Conservation (phyloP, 2,113 vertebrate species). For the Struthidea cinerea region DNA sequence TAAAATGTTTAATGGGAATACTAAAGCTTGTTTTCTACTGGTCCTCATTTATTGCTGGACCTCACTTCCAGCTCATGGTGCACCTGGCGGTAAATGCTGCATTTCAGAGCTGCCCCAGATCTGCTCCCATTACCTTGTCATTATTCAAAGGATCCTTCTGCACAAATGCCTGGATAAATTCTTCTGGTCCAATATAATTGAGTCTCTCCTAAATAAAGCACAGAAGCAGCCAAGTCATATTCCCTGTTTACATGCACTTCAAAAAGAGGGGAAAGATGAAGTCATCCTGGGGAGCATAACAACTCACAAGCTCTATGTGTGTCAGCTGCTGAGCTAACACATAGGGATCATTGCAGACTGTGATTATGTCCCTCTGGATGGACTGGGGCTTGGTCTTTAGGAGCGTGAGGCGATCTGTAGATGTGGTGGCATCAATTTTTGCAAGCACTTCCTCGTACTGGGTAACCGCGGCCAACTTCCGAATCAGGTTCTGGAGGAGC, state of each 20-base stretch:
- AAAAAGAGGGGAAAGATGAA: not conserved
- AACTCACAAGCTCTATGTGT: conserved; percentile 89
- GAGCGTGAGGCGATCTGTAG: conserved; percentile 77
- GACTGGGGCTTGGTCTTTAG: conserved; percentile 88
- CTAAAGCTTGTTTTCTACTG: not conserved
- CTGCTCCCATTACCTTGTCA: conserved; percentile 79
- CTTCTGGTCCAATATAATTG: conserved; percentile 93
- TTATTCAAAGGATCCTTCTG: conserved; percentile 89
- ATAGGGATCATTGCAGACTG: conserved; percentile 89
- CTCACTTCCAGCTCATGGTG: not conserved
- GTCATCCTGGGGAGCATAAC: not conserved
- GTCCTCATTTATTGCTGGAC: not conserved
- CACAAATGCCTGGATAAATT: conserved; percentile 91
- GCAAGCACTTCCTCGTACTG: conserved; percentile 91
- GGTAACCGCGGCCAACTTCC: conserved; percentile 81
- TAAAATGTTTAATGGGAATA: not conserved
- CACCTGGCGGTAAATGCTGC: not conserved
- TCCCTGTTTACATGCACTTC: not conserved
- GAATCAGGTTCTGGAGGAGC: conserved; percentile 84
- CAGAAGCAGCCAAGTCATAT: not conserved
- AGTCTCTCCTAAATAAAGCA: conserved; percentile 83
- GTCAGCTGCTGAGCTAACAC: conserved; percentile 92
- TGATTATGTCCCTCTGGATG: conserved; percentile 85
- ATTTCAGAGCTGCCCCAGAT: not conserved
- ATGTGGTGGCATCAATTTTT: conserved; percentile 81